phyloP scores from a whole-genome alignment of 2,888 invertebrate species.

The Sicus ferrugineus region DNA sequence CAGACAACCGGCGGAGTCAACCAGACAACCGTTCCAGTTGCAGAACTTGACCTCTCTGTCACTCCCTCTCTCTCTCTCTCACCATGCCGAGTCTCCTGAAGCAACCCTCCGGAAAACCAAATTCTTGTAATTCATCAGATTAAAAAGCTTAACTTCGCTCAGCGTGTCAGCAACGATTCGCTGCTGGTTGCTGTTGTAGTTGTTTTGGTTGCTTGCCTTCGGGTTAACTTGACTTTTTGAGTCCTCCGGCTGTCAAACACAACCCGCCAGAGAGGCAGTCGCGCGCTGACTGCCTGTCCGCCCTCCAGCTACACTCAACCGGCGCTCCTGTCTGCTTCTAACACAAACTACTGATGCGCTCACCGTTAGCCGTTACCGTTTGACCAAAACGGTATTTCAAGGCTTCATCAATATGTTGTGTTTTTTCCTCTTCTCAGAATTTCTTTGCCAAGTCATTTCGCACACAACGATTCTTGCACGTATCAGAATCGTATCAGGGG shows the following conservation, averaged over 20 bases:
- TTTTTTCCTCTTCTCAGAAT: background rate
- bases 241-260: no score
- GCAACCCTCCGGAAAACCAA: background rate
- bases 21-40: background rate
- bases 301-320: no score
- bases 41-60: background rate
- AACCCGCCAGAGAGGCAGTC: no score
- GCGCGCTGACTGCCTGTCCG: no score
- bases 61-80: background rate
- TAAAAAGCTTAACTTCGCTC: slow-evolving; percentile 3
- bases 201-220: background rate
- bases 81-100: background rate
- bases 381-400: slow-evolving; percentile 14
- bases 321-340: no score
- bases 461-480: background rate
- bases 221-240: no score
- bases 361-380: background rate
- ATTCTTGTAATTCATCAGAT: background rate
- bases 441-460: background rate
- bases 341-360: no score
- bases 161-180: background rate
- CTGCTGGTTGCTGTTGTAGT: background rate
- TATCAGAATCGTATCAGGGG: no score
- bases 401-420: slow-evolving; percentile 22
- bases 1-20: background rate